Conservation (phyloP, 1,140 invertebrate genomes). For the Aphaenogaster floridana region DNA sequence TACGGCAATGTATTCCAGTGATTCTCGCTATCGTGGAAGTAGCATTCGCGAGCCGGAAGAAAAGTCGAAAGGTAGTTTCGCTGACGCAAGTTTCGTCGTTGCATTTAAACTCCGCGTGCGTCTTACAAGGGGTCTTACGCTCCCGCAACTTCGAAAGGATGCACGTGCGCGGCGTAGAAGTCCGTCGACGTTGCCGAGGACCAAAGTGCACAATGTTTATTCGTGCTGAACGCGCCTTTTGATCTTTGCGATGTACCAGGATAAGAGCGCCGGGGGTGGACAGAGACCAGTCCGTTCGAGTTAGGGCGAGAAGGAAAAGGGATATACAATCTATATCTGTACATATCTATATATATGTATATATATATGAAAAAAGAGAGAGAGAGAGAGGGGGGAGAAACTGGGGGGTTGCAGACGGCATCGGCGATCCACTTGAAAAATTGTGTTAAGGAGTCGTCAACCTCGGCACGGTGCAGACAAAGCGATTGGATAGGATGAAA, state of each 20-base stretch:
- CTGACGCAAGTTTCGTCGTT: conserved; percentile 9
- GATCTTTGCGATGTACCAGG: conserved; percentile 42
- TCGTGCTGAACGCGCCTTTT: conserved; percentile 53
- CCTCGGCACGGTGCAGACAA: conserved; percentile 65
- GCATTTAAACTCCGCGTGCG: conserved; percentile 48
- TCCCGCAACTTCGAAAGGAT: conserved; percentile 51
- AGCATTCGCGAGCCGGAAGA: background rate
- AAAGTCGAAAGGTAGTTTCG: conserved; percentile 15
- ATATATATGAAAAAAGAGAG: background rate
- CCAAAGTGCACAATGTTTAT: conserved; percentile 62
- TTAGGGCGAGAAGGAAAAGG: background rate
- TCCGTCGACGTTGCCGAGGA: conserved; percentile 14
- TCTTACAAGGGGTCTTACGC: conserved; percentile 37
- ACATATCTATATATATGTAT: background rate
- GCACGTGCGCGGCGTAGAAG: conserved; percentile 30
- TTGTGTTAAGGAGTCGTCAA: conserved; percentile 71
- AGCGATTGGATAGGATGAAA: conserved; percentile 70
- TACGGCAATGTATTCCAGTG: background rate
- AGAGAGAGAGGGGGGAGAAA: background rate
- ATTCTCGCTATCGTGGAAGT: conserved; percentile 29
- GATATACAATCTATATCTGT: background rate
- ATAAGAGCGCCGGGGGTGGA: background rate
- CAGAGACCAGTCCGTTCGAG: background rate
- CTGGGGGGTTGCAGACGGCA: background rate
- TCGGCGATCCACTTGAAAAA: conserved; percentile 63